Evolutionary conservation across 2,797 vertebrate genomes (phyloP).

Genomic region (Macropodus opercularis): DNA sequence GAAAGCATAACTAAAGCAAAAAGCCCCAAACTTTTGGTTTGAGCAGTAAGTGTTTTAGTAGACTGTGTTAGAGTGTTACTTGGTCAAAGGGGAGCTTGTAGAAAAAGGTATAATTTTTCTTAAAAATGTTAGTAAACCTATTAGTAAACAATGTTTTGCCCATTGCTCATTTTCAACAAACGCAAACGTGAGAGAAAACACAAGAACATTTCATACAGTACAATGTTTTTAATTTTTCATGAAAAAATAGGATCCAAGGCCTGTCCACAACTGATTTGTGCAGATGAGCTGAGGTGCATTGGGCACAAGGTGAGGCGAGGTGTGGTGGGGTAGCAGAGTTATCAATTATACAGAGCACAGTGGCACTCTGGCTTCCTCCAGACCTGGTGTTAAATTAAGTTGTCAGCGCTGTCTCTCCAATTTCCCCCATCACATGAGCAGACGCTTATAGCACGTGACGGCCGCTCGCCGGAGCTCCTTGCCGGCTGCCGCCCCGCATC

Average conservation of each 20-base stretch:
- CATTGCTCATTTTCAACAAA: not conserved
- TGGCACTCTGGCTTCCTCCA: conserved; percentile 82
- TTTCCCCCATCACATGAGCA: conserved; percentile 80
- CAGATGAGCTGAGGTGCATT: conserved; percentile 40
- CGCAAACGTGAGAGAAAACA: not conserved
- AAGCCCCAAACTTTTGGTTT: too few species aligned
- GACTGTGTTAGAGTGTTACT: too few species aligned
- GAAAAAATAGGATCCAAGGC: too few species aligned
- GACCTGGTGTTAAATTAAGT: conserved; percentile 86
- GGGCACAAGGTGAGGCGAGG: conserved; percentile 60
- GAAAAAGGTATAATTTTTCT: too few species aligned
- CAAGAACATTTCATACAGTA: not conserved
- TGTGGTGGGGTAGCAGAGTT: conserved; percentile 70
- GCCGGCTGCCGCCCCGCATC: conserved; percentile 87
- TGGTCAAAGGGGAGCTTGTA: not conserved
- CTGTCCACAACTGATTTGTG: conserved; percentile 43
- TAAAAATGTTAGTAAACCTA: too few species aligned
- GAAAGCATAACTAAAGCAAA: too few species aligned
- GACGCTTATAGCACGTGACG: conserved; percentile 84
- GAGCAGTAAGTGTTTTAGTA: not conserved
- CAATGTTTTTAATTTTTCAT: not conserved
- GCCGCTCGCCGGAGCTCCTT: conserved; percentile 84
- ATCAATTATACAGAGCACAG: conserved; percentile 85
- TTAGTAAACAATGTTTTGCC: too few species aligned
- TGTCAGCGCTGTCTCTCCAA: conserved; percentile 86